Evolutionary conservation across 64 coral and sea anemone genomes (phyloP).

Genomic region (Dendronephthya gigantea): DNA sequence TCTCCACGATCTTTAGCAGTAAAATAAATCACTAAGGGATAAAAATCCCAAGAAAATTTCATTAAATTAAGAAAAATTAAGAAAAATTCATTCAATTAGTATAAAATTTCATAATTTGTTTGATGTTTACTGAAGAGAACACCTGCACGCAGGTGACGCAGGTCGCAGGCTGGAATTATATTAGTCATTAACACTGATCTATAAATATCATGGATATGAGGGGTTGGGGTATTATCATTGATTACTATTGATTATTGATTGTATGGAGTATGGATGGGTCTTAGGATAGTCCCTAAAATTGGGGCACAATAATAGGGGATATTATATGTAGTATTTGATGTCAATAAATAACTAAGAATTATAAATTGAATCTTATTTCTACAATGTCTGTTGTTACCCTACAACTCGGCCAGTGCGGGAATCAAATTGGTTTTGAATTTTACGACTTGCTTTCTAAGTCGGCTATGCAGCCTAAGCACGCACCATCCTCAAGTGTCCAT

Average conservation of each 20-base stretch:
- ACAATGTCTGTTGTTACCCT: slow-evolving; percentile 80
- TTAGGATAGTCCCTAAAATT: background rate
- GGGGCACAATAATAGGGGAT: background rate
- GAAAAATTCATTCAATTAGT: no score
- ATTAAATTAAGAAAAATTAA: no score
- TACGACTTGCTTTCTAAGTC: slow-evolving; percentile 65
- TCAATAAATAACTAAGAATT: background rate
- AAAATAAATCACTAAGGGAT: no score
- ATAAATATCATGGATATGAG: no score
- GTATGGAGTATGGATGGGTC: no score
- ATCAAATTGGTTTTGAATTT: slow-evolving; percentile 89
- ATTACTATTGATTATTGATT: no score
- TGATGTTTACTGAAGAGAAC: no score
- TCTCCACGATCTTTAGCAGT: background rate
- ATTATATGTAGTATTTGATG: background rate
- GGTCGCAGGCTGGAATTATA: no score
- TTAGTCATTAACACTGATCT: no score
- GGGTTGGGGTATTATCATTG: no score
- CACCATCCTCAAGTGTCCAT: slow-evolving; percentile 49
- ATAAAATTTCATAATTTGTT: no score
- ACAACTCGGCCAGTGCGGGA: slow-evolving; percentile 94
- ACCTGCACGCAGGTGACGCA: background rate
- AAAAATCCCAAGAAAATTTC: background rate
- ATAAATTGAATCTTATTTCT: background rate
- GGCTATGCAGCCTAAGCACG: slow-evolving; percentile 41